phyloP scores from a whole-genome alignment of 2,113 vertebrate species.

The Abramis brama region DNA sequence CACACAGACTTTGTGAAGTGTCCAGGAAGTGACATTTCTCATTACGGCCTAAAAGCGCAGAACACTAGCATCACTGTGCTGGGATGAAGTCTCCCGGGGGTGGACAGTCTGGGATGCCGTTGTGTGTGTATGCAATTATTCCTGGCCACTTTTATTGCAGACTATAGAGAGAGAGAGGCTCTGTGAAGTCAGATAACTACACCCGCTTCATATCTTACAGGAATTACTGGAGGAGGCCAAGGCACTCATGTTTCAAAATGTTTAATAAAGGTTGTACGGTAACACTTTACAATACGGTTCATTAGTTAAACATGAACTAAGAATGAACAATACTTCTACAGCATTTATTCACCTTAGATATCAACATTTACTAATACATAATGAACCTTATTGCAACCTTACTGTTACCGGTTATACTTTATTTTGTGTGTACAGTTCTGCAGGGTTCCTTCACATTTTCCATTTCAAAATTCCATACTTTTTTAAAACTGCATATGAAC shows the following conservation, averaged over 20 bases:
- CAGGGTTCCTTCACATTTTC: too few species aligned
- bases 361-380: too few species aligned
- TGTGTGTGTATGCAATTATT: constrained; percentile 78
- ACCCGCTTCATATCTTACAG: constrained; percentile 31
- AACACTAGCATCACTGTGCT: constrained; percentile 67
- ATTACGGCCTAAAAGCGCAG: constrained; percentile 20
- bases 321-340: too few species aligned
- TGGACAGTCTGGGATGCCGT: constrained; percentile 63
- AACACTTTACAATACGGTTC: too few species aligned
- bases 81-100: constrained; percentile 67
- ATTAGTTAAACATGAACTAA: too few species aligned
- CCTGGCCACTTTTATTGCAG: constrained; percentile 53
- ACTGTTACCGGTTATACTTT: too few species aligned
- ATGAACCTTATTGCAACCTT: too few species aligned
- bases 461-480: too few species aligned
- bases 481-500: too few species aligned
- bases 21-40: constrained; percentile 25
- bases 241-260: background rate
- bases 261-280: background rate
- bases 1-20: background rate
- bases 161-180: constrained; percentile 68
- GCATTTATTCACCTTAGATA: too few species aligned
- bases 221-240: background rate
- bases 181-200: constrained; percentile 61
- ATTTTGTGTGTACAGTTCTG: too few species aligned